Conservation (phyloP, 2,797 vertebrate species). For the Gallirallus australis region DNA sequence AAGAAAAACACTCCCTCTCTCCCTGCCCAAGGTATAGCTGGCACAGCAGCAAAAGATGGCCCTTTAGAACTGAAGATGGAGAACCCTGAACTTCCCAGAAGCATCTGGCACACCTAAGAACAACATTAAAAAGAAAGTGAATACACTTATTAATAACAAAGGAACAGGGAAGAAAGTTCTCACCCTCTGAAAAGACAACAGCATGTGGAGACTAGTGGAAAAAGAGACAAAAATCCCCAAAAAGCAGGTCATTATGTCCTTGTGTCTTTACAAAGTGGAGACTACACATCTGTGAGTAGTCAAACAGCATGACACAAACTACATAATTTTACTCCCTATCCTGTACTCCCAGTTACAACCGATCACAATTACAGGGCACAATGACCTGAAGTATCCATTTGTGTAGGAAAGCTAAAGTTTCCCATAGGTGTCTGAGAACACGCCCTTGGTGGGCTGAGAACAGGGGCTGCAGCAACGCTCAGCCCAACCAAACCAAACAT, state of each 20-base stretch:
- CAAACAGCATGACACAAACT: background rate
- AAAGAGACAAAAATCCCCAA: fast-evolving
- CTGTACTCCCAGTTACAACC: background rate
- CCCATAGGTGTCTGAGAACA: background rate
- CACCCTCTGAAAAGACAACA: background rate
- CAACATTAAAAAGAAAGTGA: background rate
- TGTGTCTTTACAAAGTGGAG: background rate
- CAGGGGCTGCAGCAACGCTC: fast-evolving
- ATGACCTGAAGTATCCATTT: background rate
- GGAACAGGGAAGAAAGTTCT: background rate
- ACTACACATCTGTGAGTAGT: background rate
- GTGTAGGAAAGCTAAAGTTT: background rate
- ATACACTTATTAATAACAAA: background rate
- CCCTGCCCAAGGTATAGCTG: background rate
- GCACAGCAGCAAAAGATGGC: background rate
- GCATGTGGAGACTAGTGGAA: background rate
- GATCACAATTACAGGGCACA: background rate
- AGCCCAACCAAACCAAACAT: background rate
- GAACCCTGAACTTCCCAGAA: background rate
- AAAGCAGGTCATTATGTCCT: background rate
- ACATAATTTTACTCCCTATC: background rate
- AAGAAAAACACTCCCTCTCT: background rate
- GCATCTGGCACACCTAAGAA: background rate
- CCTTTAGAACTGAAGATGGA: background rate
- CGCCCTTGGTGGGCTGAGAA: background rate